phyloP scores from a whole-genome alignment of 2,797 vertebrate species.

The Sebastes cheni region DNA sequence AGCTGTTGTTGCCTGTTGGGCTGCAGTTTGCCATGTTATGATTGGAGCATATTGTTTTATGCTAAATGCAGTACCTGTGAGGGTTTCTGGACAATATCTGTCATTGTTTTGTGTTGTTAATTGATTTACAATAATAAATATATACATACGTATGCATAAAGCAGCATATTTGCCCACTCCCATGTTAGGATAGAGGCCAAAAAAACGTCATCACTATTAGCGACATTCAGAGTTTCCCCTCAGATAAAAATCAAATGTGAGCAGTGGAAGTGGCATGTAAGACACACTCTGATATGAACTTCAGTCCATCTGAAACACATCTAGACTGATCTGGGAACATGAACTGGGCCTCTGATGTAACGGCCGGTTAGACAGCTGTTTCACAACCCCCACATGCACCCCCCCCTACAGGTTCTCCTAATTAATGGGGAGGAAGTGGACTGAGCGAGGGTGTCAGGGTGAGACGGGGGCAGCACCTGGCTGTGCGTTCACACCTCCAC shows the following conservation, averaged over 20 bases:
- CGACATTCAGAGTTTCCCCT: neutral
- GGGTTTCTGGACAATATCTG: no score
- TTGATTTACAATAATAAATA: no score
- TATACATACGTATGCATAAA: no score
- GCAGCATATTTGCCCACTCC: no score
- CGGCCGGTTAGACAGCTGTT: constrained; percentile 62
- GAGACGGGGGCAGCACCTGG: constrained; percentile 64
- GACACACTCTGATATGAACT: neutral
- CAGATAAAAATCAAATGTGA: neutral
- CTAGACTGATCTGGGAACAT: neutral
- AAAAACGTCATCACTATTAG: neutral
- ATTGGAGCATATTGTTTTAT: no score
- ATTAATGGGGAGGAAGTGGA: constrained; percentile 78
- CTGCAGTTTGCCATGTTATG: no score
- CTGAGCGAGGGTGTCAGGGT: constrained; percentile 66
- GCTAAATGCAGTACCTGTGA: no score
- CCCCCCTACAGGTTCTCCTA: constrained; percentile 55
- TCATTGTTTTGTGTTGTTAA: no score
- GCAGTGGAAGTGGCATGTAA: neutral
- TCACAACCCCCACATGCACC: neutral
- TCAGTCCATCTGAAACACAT: neutral
- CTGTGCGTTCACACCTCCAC: constrained; percentile 73
- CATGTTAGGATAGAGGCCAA: neutral
- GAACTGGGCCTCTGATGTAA: constrained; percentile 31
- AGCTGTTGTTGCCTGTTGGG: no score